A percentile compares a stretch with the other conserved stretches of the same genome.
Conservation (phyloP, 1,140 invertebrate genomes). For the Hycleus phaleratus region DNA sequence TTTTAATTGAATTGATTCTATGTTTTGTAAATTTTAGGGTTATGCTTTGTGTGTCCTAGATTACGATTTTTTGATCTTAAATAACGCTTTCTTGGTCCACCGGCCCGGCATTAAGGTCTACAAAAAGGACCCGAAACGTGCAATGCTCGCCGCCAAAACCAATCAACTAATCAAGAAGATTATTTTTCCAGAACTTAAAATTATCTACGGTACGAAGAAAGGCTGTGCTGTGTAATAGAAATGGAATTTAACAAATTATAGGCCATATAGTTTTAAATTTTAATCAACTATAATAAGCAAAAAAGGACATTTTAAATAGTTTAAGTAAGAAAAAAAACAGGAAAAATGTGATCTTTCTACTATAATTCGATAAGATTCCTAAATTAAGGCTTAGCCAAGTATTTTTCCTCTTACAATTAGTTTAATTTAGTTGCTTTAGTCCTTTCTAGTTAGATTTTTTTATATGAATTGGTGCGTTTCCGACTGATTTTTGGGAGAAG, state of each 20-base stretch:
- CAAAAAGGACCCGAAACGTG: conserved; percentile 66
- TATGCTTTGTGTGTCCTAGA: conserved; percentile 79
- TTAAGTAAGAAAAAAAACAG: background rate
- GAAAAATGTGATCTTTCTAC: background rate
- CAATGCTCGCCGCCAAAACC: conserved; percentile 67
- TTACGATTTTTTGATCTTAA: conserved; percentile 83
- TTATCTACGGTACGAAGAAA: conserved; percentile 69
- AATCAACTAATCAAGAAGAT: conserved; percentile 71
- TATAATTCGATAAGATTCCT: background rate
- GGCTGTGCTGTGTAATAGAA: conserved; percentile 68
- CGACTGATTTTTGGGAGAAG: background rate
- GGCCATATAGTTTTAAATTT: background rate
- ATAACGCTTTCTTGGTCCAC: conserved; percentile 84
- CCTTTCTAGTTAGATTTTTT: no score
- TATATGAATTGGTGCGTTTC: no score
- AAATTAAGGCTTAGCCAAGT: no score
- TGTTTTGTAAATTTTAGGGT: conserved; percentile 51
- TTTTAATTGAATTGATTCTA: background rate
- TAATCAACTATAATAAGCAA: no score
- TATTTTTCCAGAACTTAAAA: conserved; percentile 76
- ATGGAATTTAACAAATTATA: background rate
- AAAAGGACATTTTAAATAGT: no score
- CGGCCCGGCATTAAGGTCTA: conserved; percentile 78
- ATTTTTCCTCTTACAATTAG: no score
- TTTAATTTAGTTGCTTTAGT: no score